These are phyloP conservation scores for Fulmarus glacialis DNA, from an alignment of 2,113 vertebrate genomes.

Conservation along the genomic window DNA sequence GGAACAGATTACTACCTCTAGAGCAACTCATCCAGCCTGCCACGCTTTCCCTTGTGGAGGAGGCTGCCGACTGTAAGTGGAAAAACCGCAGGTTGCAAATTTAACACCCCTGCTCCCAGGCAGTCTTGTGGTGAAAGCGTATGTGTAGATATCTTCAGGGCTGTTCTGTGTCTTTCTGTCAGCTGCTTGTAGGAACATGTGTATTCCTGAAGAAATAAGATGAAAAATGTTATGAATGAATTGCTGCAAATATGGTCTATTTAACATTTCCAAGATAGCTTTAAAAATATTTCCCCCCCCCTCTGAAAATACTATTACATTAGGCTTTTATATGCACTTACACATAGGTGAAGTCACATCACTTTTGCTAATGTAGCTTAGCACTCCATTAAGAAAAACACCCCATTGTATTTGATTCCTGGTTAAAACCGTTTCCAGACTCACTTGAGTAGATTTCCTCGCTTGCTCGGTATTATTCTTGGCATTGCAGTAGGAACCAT, in stretches of 20 bases:
- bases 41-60: accelerated
- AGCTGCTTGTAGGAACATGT: neutral
- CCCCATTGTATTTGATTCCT: neutral
- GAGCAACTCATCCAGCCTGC: neutral
- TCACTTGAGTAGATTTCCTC: neutral
- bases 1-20: neutral
- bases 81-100: accelerated
- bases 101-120: neutral
- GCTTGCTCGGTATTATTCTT: neutral
- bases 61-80: accelerated
- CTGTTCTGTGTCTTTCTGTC: neutral
- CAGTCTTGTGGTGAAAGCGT: neutral
- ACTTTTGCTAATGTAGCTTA: neutral
- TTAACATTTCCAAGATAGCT: neutral
- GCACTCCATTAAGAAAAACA: neutral
- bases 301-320: neutral
- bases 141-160: neutral
- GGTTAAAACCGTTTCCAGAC: neutral
- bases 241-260: neutral
- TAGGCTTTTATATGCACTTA: neutral
- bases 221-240: neutral
- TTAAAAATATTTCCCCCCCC: neutral
- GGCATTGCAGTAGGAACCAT: neutral
- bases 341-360: neutral
- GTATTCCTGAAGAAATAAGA: neutral